Base-by-base conservation (phyloP, 1,140 invertebrate genomes). In the Macrotrachela quadricornifera region DNA sequence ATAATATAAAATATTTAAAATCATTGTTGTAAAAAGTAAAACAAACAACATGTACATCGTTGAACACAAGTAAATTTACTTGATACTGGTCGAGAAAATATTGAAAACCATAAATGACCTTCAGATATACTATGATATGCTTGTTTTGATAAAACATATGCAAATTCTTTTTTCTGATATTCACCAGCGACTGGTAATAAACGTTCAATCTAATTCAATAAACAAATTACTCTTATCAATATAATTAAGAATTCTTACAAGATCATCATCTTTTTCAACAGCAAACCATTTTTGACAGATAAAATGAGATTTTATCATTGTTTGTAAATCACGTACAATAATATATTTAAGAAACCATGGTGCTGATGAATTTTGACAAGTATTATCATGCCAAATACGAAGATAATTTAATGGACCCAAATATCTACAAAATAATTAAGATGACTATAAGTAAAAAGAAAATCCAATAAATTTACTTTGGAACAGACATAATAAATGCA, bases 31-130 rank as follows among this genome's bases (percentile, higher is more conserved):
- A 42, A 60, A 64, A 12, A 67, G 51, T 14, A 64, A 54, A 0
- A 64, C 61, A 10, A 56, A 50, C 64, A 63, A 15, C 63, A 62
- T 4, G 65, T 65, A 10, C 68, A 59, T 0, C 68, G 58, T 54
- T 70, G 64, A 10, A 56, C 62, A 8, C 66, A 60, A 10, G 61
- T 65, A 58, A 69, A 70, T 11, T 60, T 60, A 55, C 63, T 67
- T 55, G 65, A 61, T 0, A 64, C 57, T 10, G 68, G 68, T 46
- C 63, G 58, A 1, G 63, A 64, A 10, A 66, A 46, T n/a, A 66
- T 47, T 0, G 66, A 69, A 38, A 60, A 51, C 66, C 66, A 69
- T 11, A 66, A 48, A 46, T 70, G 68, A 45, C 63, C 63, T 57
- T 69, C 67, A 12, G 62, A 57, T 30, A 64, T 56, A 41, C 59